phyloP scores from a whole-genome alignment of 2,797 vertebrate genomes.

The Oreonectes daqikongensis region DNA sequence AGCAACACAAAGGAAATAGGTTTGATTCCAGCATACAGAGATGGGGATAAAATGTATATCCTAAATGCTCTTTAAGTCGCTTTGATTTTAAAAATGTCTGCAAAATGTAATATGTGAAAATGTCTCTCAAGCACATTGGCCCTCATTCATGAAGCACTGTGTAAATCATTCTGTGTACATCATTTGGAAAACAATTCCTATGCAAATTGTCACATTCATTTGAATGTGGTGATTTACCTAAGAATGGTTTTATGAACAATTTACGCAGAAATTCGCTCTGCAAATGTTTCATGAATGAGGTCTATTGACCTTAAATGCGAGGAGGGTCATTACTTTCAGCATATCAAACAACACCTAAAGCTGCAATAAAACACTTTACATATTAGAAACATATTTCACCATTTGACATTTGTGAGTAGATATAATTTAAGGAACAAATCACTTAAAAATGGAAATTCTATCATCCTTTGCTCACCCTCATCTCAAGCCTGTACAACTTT shows the following conservation, averaged over 20 bases:
- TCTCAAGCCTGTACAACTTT: neutral
- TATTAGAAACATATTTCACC: slow-evolving; percentile 1
- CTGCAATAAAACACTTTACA: neutral
- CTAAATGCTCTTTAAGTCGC: neutral
- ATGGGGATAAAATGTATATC: neutral
- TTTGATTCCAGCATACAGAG: neutral
- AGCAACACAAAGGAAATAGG: neutral
- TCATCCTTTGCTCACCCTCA: neutral
- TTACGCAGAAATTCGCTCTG: neutral
- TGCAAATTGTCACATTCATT: slow-evolving; percentile 8
- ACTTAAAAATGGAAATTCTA: neutral
- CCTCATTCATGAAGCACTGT: neutral
- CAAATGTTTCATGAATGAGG: neutral
- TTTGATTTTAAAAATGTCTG: neutral
- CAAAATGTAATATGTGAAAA: slow-evolving; percentile 3
- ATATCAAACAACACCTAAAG: neutral
- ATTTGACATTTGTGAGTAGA: neutral
- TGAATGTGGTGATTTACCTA: neutral
- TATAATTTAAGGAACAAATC: neutral
- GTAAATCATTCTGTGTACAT: neutral
- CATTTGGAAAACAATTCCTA: neutral
- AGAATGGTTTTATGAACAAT: neutral
- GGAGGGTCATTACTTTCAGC: neutral
- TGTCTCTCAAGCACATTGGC: neutral
- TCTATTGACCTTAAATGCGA: neutral